Evolutionary conservation across 2,797 vertebrate species (phyloP).

Genomic region (Poeciliopsis turneri): DNA sequence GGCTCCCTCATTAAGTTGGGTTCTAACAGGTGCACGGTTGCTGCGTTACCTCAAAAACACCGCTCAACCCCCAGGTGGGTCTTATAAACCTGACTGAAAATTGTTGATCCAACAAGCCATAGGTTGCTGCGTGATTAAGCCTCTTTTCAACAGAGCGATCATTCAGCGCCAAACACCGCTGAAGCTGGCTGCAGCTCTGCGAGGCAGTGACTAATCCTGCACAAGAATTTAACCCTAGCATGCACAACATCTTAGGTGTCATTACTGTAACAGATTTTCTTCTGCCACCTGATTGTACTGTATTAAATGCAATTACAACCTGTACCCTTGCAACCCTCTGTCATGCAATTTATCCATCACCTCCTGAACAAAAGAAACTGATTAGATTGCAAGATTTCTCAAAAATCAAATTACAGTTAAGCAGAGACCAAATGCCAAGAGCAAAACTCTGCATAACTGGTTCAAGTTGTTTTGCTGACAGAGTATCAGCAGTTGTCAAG

Average conservation of each 20-base stretch:
- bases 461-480: constrained; percentile 71
- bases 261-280: constrained; percentile 10
- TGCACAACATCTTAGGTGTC: constrained; percentile 48
- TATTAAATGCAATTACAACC: constrained; percentile 36
- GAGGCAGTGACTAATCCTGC: constrained; percentile 75
- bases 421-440: constrained; percentile 4
- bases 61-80: constrained; percentile 71
- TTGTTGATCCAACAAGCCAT: constrained; percentile 79
- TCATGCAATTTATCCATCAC: constrained; percentile 24
- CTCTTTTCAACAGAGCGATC: constrained; percentile 78
- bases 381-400: constrained; percentile 63
- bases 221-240: constrained; percentile 78
- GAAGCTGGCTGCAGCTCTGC: constrained; percentile 69
- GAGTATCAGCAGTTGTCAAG: constrained; percentile 61
- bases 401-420: constrained; percentile 31
- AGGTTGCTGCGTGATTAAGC: constrained; percentile 83
- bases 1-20: constrained; percentile 39
- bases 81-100: constrained; percentile 64
- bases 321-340: constrained; percentile 6
- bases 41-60: constrained; percentile 63
- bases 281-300: constrained; percentile 22
- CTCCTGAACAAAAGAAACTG: constrained; percentile 52
- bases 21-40: constrained; percentile 63
- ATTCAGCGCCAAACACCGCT: constrained; percentile 73
- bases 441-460: constrained; percentile 68